Conservation (phyloP, 2,113 vertebrate genomes). For the Neodon shergylaensis region DNA sequence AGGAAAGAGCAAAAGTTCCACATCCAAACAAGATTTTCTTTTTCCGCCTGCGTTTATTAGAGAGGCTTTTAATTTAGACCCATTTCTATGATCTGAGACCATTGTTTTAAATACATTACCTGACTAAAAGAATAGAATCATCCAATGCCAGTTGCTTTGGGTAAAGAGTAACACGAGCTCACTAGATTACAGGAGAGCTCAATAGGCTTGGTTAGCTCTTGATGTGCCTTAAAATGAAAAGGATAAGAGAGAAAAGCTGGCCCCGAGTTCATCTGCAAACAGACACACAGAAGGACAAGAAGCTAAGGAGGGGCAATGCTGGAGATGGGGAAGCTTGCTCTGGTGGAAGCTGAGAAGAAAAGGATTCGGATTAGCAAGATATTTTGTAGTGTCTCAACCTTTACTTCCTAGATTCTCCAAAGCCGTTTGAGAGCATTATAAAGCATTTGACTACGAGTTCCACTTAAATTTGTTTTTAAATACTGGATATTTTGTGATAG, state of each 20-base stretch:
- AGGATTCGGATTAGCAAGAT: not conserved
- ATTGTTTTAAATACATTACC: not conserved
- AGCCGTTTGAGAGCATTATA: not conserved
- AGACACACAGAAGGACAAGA: not conserved
- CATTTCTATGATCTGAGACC: not conserved
- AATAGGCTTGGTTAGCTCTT: not conserved
- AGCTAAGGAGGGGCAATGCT: not conserved
- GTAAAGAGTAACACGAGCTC: not conserved
- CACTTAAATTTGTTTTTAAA: slow-evolving; percentile 6
- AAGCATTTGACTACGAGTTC: not conserved
- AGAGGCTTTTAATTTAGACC: not conserved
- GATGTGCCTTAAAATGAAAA: not conserved
- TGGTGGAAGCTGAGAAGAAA: not conserved
- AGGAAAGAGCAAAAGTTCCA: not conserved
- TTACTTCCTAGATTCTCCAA: not conserved
- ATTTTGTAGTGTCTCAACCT: not conserved
- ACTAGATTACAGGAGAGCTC: not conserved
- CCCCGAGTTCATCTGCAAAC: not conserved
- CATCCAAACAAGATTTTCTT: not conserved
- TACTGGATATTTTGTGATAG: not conserved
- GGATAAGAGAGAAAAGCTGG: not conserved
- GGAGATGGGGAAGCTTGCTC: not conserved
- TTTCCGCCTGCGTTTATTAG: not conserved
- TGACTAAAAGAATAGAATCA: not conserved
- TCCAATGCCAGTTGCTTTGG: not conserved